These are phyloP conservation scores for Eubucco bourcierii DNA, from an alignment of 2,113 vertebrate species.

Conservation along the genomic window DNA sequence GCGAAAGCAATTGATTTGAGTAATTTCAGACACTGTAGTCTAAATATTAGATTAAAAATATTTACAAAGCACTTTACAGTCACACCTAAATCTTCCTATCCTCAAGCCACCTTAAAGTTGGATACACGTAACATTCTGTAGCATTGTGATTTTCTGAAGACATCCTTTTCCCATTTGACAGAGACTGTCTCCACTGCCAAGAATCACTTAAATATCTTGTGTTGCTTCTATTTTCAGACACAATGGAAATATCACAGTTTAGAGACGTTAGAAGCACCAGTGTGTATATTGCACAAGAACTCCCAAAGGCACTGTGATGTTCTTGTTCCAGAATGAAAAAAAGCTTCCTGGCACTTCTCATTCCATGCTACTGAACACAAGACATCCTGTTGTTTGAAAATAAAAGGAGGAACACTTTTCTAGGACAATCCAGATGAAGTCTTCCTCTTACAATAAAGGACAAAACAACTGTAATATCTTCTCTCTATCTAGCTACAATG, in stretches of 20 bases:
- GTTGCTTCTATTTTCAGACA: neutral
- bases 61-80: constrained; percentile 8
- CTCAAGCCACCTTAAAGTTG: neutral
- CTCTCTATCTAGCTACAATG: neutral
- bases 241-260: neutral
- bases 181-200: neutral
- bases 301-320: neutral
- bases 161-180: neutral
- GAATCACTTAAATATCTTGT: neutral
- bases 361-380: neutral
- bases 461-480: neutral
- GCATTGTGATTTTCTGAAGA: neutral
- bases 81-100: constrained; percentile 34
- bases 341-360: neutral
- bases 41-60: constrained; percentile 45
- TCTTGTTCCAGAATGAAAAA: neutral
- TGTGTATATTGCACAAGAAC: neutral
- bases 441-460: neutral
- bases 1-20: constrained; percentile 23
- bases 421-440: neutral
- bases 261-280: neutral
- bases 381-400: neutral
- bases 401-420: neutral
- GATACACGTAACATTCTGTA: neutral
- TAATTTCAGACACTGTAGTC: constrained; percentile 33